Conservation (phyloP, 2,113 vertebrate species). For the Steatornis caripensis region DNA sequence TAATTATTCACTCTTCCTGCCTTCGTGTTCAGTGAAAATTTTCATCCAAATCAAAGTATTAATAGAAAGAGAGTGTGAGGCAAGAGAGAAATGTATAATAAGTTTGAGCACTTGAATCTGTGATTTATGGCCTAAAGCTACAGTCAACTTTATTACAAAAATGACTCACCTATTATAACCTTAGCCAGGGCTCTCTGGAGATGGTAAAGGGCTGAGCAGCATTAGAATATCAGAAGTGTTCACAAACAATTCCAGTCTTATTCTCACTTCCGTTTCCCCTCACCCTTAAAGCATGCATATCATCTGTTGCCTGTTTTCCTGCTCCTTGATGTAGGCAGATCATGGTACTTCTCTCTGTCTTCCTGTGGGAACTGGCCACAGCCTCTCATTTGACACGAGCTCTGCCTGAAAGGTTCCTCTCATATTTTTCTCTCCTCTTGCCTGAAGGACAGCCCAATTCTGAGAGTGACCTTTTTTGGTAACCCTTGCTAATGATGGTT, state of each 20-base stretch:
- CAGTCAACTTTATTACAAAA: constrained; percentile 74
- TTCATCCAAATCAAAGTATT: constrained; percentile 67
- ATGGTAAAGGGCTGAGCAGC: constrained; percentile 30
- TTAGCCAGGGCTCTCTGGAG: constrained; percentile 52
- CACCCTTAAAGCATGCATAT: not conserved
- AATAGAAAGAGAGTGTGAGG: constrained; percentile 62
- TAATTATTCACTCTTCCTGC: constrained; percentile 43
- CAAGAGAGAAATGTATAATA: constrained; percentile 47
- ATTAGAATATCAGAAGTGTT: constrained; percentile 40
- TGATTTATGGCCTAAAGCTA: constrained; percentile 73
- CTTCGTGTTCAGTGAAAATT: constrained; percentile 44
- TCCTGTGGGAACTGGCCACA: not conserved
- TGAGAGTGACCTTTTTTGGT: not conserved
- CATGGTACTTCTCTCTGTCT: not conserved
- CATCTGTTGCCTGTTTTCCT: constrained; percentile 27
- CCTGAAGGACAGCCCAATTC: not conserved
- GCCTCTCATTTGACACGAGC: not conserved
- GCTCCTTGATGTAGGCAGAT: not conserved
- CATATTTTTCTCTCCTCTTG: not conserved
- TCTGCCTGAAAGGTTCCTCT: not conserved
- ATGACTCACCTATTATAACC: constrained; percentile 67
- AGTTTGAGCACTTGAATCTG: constrained; percentile 56
- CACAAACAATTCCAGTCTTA: constrained; percentile 49
- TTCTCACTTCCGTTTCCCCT: constrained; percentile 19
- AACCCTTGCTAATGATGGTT: not conserved